Percentiles rank a stretch among this genome's conserved stretches.
These are phyloP conservation scores for Linnaemya vulpina DNA, from an alignment of 2,888 invertebrate species.

Conservation along the genomic window DNA sequence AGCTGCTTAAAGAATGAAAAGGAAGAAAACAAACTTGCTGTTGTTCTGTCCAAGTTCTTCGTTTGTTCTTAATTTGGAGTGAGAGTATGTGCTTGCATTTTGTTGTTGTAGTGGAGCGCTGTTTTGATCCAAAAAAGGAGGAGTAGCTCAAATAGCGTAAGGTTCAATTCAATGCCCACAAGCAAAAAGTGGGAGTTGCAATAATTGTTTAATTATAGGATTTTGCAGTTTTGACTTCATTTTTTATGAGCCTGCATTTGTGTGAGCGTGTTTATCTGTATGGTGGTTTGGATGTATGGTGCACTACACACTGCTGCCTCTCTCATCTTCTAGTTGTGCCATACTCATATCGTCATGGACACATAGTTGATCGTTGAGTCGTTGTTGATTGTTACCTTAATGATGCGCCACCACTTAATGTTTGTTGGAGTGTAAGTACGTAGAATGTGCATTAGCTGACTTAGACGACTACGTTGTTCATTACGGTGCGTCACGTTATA, in stretches of 20 bases:
- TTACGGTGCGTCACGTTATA: slow-evolving; percentile 43
- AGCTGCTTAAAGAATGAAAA: slow-evolving; percentile 75
- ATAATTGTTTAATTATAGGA: slow-evolving; percentile 84
- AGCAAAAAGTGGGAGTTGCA: slow-evolving; percentile 83
- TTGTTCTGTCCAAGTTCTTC: slow-evolving; percentile 69
- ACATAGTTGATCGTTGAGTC: slow-evolving; percentile 68
- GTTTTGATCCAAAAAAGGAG: slow-evolving; percentile 82
- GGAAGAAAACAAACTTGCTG: slow-evolving; percentile 58
- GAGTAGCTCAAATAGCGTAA: slow-evolving; percentile 82
- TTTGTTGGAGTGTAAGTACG: slow-evolving; percentile 24
- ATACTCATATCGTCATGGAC: slow-evolving; percentile 44
- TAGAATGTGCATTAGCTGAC: slow-evolving; percentile 27
- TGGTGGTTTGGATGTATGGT: slow-evolving; percentile 72
- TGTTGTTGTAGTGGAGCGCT: slow-evolving; percentile 74
- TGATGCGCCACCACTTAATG: slow-evolving; percentile 73
- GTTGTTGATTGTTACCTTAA: slow-evolving; percentile 73
- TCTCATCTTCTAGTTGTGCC: slow-evolving; percentile 10
- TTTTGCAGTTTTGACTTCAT: slow-evolving; percentile 81
- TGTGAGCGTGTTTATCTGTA: neutral
- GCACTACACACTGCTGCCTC: slow-evolving; percentile 42
- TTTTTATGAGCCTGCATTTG: slow-evolving; percentile 63
- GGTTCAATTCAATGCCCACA: slow-evolving; percentile 79
- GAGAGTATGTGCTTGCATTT: slow-evolving; percentile 57
- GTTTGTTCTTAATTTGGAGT: slow-evolving; percentile 62
- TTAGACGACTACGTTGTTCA: slow-evolving; percentile 45